Evolutionary conservation across 2,888 invertebrate species (phyloP).

Genomic region (Nephrotoma flavescens): DNA sequence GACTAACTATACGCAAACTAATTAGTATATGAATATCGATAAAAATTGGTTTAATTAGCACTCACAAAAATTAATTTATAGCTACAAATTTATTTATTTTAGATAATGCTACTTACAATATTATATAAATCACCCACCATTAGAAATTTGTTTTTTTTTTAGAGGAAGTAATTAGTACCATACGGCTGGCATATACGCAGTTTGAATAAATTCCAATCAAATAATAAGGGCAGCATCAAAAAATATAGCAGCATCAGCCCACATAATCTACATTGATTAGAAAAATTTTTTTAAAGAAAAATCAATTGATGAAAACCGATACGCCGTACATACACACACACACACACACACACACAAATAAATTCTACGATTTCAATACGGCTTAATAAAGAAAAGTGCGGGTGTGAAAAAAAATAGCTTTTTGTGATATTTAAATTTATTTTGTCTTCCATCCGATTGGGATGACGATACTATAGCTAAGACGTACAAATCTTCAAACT

Average conservation of each 20-base stretch:
- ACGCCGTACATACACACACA: neutral
- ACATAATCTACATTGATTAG: neutral
- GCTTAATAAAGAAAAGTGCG: no score
- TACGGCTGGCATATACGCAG: no score
- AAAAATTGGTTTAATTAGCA: neutral
- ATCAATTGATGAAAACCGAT: neutral
- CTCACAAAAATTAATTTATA: neutral
- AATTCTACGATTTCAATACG: no score
- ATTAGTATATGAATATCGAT: neutral
- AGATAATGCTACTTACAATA: no score
- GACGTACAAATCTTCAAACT: no score
- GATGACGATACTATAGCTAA: neutral
- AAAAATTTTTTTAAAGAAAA: neutral
- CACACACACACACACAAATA: no score
- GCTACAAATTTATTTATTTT: neutral
- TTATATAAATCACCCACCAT: no score
- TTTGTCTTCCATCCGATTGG: no score
- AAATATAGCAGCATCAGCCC: neutral
- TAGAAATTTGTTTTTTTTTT: no score
- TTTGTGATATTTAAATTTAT: no score
- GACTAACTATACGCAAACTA: neutral
- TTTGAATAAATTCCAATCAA: neutral
- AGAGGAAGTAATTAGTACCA: no score
- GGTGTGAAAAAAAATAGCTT: no score
- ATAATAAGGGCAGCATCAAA: neutral